These are phyloP conservation scores for Eupithecia subumbrata DNA, from an alignment of 2,888 invertebrate genomes.

Conservation along the genomic window DNA sequence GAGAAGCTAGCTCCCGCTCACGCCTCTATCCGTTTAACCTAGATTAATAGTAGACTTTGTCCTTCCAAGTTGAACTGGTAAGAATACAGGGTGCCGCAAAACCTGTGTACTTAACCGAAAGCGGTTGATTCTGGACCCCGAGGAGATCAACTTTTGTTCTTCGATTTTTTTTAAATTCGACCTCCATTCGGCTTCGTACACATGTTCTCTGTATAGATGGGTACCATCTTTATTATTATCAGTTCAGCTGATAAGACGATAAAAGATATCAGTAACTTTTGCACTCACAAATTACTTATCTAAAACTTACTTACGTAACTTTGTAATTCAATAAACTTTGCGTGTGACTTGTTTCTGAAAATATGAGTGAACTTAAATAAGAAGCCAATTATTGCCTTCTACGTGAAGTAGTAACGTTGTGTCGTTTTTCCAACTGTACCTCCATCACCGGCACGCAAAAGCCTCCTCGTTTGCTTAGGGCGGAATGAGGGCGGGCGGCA, in stretches of 20 bases:
- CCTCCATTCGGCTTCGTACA: too few species aligned
- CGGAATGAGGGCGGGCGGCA: constrained; percentile 21
- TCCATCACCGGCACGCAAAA: constrained; percentile 12
- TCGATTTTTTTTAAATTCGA: too few species aligned
- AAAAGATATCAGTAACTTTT: not conserved
- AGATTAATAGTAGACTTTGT: too few species aligned
- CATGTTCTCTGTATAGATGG: not conserved
- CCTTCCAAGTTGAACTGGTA: not conserved
- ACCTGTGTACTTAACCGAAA: too few species aligned
- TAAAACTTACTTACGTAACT: not conserved
- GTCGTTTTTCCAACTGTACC: not conserved
- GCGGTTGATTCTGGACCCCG: too few species aligned
- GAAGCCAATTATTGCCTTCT: not conserved
- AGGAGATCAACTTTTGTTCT: too few species aligned
- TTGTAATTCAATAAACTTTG: not conserved
- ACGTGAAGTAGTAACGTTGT: not conserved
- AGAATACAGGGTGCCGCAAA: not conserved
- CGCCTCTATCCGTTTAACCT: too few species aligned
- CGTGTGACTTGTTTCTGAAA: not conserved
- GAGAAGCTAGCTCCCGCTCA: too few species aligned
- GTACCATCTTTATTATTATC: not conserved
- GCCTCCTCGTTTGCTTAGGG: constrained; percentile 24
- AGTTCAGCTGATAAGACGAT: not conserved
- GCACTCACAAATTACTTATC: not conserved
- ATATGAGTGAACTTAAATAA: not conserved